These are phyloP conservation scores for Xyrichtys novacula DNA, from an alignment of 2,797 vertebrate species.

Conservation along the genomic window DNA sequence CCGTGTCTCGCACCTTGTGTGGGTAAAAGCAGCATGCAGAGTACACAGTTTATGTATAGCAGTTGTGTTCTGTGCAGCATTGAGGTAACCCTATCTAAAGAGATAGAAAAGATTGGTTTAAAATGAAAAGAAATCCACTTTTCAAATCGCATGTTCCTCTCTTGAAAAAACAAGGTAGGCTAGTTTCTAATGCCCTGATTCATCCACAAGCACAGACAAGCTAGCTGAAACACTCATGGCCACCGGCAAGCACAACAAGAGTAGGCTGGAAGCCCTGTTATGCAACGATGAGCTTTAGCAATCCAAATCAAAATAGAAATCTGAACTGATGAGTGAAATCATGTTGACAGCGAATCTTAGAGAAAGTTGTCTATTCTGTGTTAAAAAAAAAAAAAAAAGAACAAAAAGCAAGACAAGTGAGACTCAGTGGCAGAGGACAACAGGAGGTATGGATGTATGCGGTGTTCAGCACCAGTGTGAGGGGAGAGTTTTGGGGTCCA, in stretches of 20 bases:
- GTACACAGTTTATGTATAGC: slow-evolving; percentile 17
- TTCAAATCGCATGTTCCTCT: slow-evolving; percentile 34
- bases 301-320: slow-evolving; percentile 58
- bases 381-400: slow-evolving; percentile 5
- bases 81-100: slow-evolving; percentile 14
- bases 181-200: slow-evolving; percentile 68
- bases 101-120: neutral
- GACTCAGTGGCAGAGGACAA: slow-evolving; percentile 40
- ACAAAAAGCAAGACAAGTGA: slow-evolving; percentile 30
- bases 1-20: slow-evolving; percentile 33
- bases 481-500: slow-evolving; percentile 33
- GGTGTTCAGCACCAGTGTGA: slow-evolving; percentile 38
- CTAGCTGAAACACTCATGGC: slow-evolving; percentile 56
- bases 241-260: slow-evolving; percentile 56
- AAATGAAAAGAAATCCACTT: slow-evolving; percentile 1
- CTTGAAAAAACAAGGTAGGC: slow-evolving; percentile 38
- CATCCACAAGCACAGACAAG: slow-evolving; percentile 73
- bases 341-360: slow-evolving; percentile 31
- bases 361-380: slow-evolving; percentile 20
- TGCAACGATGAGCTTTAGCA: slow-evolving; percentile 58
- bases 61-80: slow-evolving; percentile 12
- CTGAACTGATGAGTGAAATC: slow-evolving; percentile 55
- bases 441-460: slow-evolving; percentile 45
- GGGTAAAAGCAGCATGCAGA: slow-evolving; percentile 51
- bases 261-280: slow-evolving; percentile 67